Percentiles rank a stretch among this genome's conserved stretches.
phyloP scores from a whole-genome alignment of 2,797 vertebrate genomes.

The Denticeps clupeoides region DNA sequence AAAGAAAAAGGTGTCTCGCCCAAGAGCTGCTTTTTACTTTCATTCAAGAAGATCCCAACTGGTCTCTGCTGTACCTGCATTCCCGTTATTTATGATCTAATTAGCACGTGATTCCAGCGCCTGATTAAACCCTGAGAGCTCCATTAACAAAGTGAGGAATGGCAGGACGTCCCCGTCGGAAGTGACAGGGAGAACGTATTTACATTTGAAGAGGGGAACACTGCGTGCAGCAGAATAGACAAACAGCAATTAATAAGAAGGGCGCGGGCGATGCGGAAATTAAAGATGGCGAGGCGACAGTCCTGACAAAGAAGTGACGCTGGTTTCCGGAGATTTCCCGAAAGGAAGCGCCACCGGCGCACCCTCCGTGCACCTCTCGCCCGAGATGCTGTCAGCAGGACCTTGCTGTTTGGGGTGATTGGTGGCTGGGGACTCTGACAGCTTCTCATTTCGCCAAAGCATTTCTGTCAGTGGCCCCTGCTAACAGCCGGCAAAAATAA shows the following conservation, averaged over 20 bases:
- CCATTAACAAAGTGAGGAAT: too few species aligned
- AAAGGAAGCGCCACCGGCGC: too few species aligned
- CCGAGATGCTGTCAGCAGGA: conserved; percentile 25
- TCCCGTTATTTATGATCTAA: too few species aligned
- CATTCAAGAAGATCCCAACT: too few species aligned
- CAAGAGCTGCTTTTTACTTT: too few species aligned
- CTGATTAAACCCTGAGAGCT: too few species aligned
- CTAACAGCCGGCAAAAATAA: conserved; percentile 35
- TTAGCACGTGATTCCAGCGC: too few species aligned
- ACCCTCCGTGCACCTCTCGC: too few species aligned
- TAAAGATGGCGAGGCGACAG: conserved; percentile 18
- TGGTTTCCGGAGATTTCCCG: conserved; percentile 8
- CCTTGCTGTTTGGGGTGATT: conserved; percentile 30
- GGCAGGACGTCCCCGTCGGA: too few species aligned
- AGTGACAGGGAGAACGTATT: too few species aligned
- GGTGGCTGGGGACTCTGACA: conserved; percentile 30
- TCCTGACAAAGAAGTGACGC: conserved; percentile 25
- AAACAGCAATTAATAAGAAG: conserved; percentile 28
- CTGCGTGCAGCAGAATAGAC: conserved; percentile 9
- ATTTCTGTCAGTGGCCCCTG: conserved; percentile 28
- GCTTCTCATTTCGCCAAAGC: conserved; percentile 33
- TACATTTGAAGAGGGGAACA: not conserved
- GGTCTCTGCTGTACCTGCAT: too few species aligned
- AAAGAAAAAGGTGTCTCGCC: too few species aligned
- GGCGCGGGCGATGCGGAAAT: conserved; percentile 25